A percentile compares a stretch with the other conserved stretches of the same genome.
Conservation (phyloP, 30 jellyfish, hydroid and myxozoan species). For the Pelagia noctiluca region DNA sequence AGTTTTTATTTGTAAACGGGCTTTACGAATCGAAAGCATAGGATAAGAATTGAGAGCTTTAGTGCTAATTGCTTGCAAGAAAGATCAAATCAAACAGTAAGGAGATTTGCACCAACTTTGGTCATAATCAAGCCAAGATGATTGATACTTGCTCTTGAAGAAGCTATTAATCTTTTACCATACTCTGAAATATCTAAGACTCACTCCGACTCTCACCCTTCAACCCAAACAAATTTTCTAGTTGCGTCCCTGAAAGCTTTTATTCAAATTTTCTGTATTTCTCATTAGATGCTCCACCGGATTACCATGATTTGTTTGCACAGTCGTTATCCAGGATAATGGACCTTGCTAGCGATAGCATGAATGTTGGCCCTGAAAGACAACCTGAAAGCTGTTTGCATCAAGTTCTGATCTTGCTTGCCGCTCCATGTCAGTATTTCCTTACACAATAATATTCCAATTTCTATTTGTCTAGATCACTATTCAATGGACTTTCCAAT, state of each 20-base stretch:
- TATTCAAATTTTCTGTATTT: not conserved
- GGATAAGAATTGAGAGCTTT: no score
- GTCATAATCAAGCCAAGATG: not conserved
- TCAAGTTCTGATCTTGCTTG: not conserved
- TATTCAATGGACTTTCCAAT: not conserved
- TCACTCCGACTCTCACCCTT: not conserved
- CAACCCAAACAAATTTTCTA: not conserved
- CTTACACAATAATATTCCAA: not conserved
- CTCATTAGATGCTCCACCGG: constrained; percentile 81
- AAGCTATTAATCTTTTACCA: no score
- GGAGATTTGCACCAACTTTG: not conserved
- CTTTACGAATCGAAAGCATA: no score
- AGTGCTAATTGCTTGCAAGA: no score
- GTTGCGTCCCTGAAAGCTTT: not conserved
- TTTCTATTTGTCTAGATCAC: not conserved
- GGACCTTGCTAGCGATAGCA: constrained; percentile 32
- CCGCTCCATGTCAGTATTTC: constrained; percentile 17
- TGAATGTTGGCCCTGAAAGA: constrained; percentile 23
- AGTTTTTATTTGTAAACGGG: no score
- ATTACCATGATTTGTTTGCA: constrained; percentile 70
- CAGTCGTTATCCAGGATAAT: constrained; percentile 66
- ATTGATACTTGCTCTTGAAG: not conserved
- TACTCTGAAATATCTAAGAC: no score
- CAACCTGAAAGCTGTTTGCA: not conserved
- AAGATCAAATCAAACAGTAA: no score